Conservation (phyloP, 2,797 vertebrate species). For the Cossypha dichroa region DNA sequence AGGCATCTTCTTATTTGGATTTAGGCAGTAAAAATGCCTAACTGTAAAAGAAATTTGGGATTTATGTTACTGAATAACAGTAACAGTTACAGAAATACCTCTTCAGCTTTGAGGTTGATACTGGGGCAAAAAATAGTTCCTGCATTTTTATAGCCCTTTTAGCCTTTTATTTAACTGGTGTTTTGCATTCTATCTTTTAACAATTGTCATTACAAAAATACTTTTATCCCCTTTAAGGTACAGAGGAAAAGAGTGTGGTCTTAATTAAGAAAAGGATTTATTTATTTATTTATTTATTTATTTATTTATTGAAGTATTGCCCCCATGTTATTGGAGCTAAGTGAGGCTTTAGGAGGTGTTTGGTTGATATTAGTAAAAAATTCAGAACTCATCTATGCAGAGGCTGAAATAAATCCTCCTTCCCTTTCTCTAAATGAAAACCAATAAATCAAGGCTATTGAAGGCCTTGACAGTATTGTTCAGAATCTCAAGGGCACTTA, state of each 20-base stretch:
- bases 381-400: conserved; percentile 47
- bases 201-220: not conserved
- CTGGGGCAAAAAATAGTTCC: not conserved
- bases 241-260: not conserved
- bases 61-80: not conserved
- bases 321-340: not conserved
- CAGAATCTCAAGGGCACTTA: conserved; percentile 64
- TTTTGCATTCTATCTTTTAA: not conserved
- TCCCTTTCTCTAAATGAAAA: conserved; percentile 72
- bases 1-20: not conserved
- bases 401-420: conserved; percentile 67
- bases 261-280: not conserved
- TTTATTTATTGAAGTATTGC: not conserved
- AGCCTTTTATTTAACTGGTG: not conserved
- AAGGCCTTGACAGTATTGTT: conserved; percentile 62
- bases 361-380: conserved; percentile 62
- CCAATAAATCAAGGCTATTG: conserved; percentile 66
- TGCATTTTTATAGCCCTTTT: not conserved
- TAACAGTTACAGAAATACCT: not conserved
- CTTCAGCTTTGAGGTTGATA: not conserved
- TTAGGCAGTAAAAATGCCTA: not conserved
- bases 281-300: not conserved
- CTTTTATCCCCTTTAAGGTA: not conserved
- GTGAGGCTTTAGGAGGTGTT: conserved; percentile 37
- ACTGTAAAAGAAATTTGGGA: not conserved